These are phyloP conservation scores for Artibeus jamaicensis DNA, from an alignment of 2,797 vertebrate genomes.

Conservation along the genomic window DNA sequence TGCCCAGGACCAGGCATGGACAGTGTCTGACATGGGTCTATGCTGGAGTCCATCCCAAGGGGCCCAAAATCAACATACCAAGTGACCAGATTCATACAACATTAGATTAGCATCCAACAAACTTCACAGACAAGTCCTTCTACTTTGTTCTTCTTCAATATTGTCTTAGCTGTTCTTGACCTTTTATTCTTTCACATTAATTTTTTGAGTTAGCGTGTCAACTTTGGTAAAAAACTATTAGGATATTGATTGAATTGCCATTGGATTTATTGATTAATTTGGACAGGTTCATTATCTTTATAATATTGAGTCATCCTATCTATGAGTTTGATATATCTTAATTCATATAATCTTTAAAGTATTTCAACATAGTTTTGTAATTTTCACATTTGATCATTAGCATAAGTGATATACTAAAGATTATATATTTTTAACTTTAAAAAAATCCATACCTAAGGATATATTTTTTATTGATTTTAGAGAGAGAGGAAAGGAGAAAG, in stretches of 20 bases:
- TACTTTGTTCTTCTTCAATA: neutral
- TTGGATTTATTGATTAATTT: conserved; percentile 8
- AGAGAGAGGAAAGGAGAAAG: too few species aligned
- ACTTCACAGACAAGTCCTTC: neutral
- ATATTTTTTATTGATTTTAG: too few species aligned
- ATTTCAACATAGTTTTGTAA: neutral
- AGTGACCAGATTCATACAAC: neutral
- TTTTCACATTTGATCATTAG: neutral
- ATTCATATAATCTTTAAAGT: neutral
- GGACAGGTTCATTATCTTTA: neutral
- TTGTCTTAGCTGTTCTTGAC: neutral
- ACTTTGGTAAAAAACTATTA: neutral
- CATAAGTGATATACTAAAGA: neutral
- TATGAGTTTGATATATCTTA: neutral
- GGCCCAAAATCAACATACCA: too few species aligned
- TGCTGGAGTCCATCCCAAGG: too few species aligned
- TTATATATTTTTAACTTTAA: too few species aligned
- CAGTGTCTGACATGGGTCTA: too few species aligned
- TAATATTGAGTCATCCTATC: neutral
- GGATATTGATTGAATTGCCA: neutral
- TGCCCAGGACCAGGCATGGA: too few species aligned
- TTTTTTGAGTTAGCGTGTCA: neutral
- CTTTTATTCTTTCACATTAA: neutral
- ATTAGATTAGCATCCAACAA: too few species aligned
- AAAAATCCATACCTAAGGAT: too few species aligned